Percentiles rank a stretch among this genome's conserved stretches.
phyloP scores from a whole-genome alignment of 1,140 invertebrate genomes.

The Drosophila bifasciata region DNA sequence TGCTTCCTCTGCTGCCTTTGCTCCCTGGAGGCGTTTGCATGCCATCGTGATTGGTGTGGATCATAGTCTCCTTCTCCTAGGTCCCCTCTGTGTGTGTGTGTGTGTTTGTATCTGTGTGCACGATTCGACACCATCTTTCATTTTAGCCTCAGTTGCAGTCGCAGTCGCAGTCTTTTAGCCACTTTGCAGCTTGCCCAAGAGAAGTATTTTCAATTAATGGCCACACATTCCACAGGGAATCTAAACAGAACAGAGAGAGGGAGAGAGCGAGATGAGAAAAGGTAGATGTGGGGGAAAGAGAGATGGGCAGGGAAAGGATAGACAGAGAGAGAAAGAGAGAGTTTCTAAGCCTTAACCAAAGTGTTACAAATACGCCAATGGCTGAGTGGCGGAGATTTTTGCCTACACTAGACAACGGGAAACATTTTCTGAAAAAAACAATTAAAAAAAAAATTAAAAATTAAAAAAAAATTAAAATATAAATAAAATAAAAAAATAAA shows the following conservation, averaged over 20 bases:
- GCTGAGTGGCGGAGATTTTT: slow-evolving; percentile 24
- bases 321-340: background rate
- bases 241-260: background rate
- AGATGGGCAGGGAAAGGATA: background rate
- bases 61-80: slow-evolving; percentile 28
- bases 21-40: slow-evolving; percentile 69
- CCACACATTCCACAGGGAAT: slow-evolving; percentile 69
- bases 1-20: background rate
- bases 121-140: slow-evolving; percentile 81
- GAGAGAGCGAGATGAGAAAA: slow-evolving; percentile 13
- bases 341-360: slow-evolving; percentile 8
- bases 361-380: slow-evolving; percentile 72
- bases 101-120: slow-evolving; percentile 41
- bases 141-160: slow-evolving; percentile 40
- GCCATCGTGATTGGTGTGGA: slow-evolving; percentile 75
- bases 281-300: background rate
- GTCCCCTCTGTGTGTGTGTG: slow-evolving; percentile 21
- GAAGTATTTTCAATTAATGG: slow-evolving; percentile 79
- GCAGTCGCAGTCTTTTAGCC: slow-evolving; percentile 21
- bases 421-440: too few relatives aligned
- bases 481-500: too few relatives aligned
- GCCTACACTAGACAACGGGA: slow-evolving; percentile 25
- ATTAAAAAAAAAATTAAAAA: too few relatives aligned
- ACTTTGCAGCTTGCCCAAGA: slow-evolving; percentile 51
- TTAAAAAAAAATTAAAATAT: too few relatives aligned